A percentile compares a stretch with the other conserved stretches of the same genome.
Conservation (phyloP, 2,797 vertebrate species). For the Lindbergichthys nudifrons region DNA sequence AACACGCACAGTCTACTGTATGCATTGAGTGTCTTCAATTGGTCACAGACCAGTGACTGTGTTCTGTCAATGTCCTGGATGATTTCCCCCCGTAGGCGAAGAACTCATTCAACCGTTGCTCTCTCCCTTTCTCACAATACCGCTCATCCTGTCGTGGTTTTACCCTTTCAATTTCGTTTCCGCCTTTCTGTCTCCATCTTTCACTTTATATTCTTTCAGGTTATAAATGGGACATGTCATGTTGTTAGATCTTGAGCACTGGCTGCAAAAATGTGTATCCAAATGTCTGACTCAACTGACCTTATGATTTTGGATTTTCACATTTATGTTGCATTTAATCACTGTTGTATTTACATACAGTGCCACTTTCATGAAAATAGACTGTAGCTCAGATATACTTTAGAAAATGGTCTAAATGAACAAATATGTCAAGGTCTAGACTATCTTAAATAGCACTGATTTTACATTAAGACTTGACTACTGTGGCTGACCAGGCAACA, state of each 20-base stretch:
- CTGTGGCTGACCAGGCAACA: background rate
- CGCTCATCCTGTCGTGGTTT: conserved; percentile 27
- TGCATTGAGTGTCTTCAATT: conserved; percentile 30
- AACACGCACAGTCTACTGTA: conserved; percentile 2
- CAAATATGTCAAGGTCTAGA: background rate
- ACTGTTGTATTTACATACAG: background rate
- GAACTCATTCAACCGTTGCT: conserved; percentile 32
- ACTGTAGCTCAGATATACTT: conserved; percentile 1
- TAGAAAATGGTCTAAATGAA: background rate
- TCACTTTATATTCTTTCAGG: background rate
- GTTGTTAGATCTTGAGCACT: conserved; percentile 6
- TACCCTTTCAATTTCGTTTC: background rate
- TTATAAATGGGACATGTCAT: conserved; percentile 11
- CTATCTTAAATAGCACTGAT: background rate
- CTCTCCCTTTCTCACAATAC: conserved; percentile 4
- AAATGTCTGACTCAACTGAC: conserved; percentile 1
- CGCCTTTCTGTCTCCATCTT: conserved; percentile 13
- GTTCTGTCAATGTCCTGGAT: conserved; percentile 48
- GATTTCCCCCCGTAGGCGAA: conserved; percentile 32
- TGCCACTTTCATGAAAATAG: background rate
- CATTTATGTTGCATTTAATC: background rate
- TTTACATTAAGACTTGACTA: background rate
- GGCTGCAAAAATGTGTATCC: background rate
- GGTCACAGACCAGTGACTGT: conserved; percentile 46
- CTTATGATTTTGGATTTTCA: background rate